Conservation (phyloP, 64 coral and sea anemone genomes). For the Pocillopora verrucosa region DNA sequence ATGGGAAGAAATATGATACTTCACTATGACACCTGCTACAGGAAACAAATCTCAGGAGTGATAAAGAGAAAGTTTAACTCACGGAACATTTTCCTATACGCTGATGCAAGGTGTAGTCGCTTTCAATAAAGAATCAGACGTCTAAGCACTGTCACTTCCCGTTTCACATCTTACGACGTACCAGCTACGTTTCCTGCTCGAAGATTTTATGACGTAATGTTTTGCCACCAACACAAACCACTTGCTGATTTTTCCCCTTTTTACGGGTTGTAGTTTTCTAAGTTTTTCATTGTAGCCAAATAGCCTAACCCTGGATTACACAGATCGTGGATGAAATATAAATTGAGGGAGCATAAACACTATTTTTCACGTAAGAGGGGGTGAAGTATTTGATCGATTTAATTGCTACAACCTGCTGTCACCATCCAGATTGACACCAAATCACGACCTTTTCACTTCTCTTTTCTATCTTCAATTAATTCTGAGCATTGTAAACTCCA, state of each 20-base stretch:
- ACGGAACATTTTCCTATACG: background rate
- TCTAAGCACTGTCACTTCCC: background rate
- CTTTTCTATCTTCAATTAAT: background rate
- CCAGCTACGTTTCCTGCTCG: background rate
- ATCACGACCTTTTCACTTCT: background rate
- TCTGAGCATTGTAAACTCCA: background rate
- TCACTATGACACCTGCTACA: background rate
- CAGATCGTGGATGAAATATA: background rate
- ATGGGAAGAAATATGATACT: constrained; percentile 1
- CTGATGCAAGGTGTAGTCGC: background rate
- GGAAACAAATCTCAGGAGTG: background rate
- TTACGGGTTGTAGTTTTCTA: background rate
- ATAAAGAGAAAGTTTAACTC: background rate
- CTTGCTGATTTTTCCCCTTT: background rate
- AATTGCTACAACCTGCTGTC: background rate
- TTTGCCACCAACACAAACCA: constrained; percentile 42
- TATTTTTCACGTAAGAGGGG: background rate
- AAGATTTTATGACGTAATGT: constrained; percentile 39
- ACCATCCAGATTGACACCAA: background rate
- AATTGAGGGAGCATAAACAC: background rate
- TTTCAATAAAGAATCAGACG: background rate
- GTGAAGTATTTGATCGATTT: background rate
- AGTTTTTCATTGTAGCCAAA: background rate
- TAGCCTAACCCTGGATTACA: too few species aligned
- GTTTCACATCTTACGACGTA: background rate